phyloP scores from a whole-genome alignment of 2,113 vertebrate genomes.

The Gambusia affinis region DNA sequence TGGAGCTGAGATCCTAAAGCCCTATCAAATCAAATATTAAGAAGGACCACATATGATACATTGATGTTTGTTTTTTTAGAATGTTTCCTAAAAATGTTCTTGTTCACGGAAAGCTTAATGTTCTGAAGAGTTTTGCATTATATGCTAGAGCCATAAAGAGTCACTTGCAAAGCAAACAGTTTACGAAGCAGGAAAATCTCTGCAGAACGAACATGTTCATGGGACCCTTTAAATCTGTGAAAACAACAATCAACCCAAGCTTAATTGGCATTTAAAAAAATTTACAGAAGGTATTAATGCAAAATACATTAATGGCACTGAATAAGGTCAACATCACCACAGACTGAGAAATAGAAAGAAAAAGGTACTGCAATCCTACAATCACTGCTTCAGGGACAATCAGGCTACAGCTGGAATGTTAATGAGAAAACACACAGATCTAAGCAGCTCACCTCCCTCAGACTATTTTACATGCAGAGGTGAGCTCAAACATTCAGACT shows the following conservation, averaged over 20 bases:
- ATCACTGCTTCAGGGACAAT: conserved; percentile 91
- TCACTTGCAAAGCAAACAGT: conserved; percentile 59
- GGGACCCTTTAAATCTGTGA: conserved; percentile 50
- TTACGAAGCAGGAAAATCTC: conserved; percentile 42
- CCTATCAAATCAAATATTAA: conserved; percentile 68
- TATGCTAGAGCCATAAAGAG: conserved; percentile 55
- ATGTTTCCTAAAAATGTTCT: conserved; percentile 68
- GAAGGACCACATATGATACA: conserved; percentile 69
- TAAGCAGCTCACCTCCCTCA: conserved; percentile 84
- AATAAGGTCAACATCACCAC: conserved; percentile 89
- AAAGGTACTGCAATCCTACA: conserved; percentile 87
- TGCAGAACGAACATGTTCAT: conserved; percentile 48
- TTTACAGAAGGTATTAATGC: conserved; percentile 55
- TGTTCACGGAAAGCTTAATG: conserved; percentile 55
- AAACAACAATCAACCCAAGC: conserved; percentile 49
- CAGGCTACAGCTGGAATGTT: conserved; percentile 93
- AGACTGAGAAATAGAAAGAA: conserved; percentile 81
- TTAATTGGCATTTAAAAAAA: conserved; percentile 60
- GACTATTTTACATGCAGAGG: conserved; percentile 88
- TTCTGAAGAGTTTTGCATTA: conserved; percentile 53
- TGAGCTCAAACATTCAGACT: conserved; percentile 91
- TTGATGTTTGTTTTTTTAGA: conserved; percentile 75
- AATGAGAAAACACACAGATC: conserved; percentile 80
- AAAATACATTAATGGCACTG: conserved; percentile 89
- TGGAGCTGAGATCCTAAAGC: conserved; percentile 60